Conservation (phyloP, 2,113 vertebrate species). For the Anguilla japonica region DNA sequence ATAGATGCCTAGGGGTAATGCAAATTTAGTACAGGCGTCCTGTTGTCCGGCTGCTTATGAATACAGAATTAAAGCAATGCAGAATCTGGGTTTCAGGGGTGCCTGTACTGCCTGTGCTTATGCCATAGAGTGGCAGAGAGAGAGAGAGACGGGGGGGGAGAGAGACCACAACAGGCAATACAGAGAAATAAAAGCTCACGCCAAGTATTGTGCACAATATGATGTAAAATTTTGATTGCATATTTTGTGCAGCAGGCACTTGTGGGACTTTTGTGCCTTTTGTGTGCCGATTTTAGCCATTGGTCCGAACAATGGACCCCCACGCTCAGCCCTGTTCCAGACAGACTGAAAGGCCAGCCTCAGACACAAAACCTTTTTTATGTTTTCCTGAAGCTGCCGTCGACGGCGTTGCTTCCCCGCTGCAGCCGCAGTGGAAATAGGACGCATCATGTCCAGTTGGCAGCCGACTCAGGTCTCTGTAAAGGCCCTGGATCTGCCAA, state of each 20-base stretch:
- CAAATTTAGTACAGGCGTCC: constrained; percentile 3
- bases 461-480: neutral
- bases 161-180: neutral
- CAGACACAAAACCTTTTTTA: constrained; percentile 25
- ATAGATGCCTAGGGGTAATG: neutral
- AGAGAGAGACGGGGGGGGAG: neutral
- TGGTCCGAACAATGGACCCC: constrained; percentile 13
- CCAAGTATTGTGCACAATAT: constrained; percentile 23
- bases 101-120: neutral
- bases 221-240: constrained; percentile 9
- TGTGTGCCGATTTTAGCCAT: neutral
- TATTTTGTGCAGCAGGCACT: neutral
- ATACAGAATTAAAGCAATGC: constrained; percentile 1
- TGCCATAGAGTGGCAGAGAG: no score
- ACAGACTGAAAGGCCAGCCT: constrained; percentile 29
- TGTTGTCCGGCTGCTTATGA: neutral
- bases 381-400: constrained; percentile 17
- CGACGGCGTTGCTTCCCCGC: neutral
- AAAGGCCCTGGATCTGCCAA: neutral
- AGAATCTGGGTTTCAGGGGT: neutral
- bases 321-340: constrained; percentile 5
- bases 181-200: constrained; percentile 13
- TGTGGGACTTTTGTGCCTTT: neutral
- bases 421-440: neutral
- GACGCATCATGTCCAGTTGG: neutral